Base-by-base conservation (phyloP, 1,140 invertebrate species). In the Meteorus sp. region DNA sequence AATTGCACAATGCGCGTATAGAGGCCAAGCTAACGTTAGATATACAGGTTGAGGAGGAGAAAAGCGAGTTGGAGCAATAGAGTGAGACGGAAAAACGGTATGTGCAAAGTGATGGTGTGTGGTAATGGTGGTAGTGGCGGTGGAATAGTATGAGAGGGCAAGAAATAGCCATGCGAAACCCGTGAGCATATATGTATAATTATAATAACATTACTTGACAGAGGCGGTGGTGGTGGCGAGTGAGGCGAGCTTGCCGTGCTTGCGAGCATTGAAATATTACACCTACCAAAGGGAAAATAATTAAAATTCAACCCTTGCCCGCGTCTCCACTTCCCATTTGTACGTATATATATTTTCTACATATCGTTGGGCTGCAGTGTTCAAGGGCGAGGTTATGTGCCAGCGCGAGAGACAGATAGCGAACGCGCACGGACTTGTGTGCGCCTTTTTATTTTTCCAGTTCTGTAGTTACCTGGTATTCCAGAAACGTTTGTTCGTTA, bases 181-280 rank as follows among this genome's bases (percentile, higher is more conserved):
- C 35, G 13, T n/a, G 35, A 7, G 15, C 15, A 39, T 39, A 39
- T 39, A 39, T 13, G 35, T n/a, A 39, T 39, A 39, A 39, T 39
- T 39, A 39, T 39, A 39, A 39, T 39, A 39, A 39, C 35, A 39
- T 39, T 39, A 39, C 35, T 39, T 39, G 35, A 39, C 35, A 39
- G 35, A 8, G 35, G 35, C 8, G 35, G 15, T 7, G 15, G 35
- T n/a, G 35, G 15, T 7, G 15, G 13, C 3, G 8, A 15, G 35
- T n/a, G 13, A 39, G 15, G 35, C 35, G 35, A 39, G 35, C 15
- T 39, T 15, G 35, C 35, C 8, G 35, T n/a, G 35, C n/a, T n/a
- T n/a, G n/a, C n/a, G 35, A 39, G 15, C 35, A 39, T 39, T 39
- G 35, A 39, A 39, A 39, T 39, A 39, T 39, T 39, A 39, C 35